A percentile compares a stretch with the other conserved stretches of the same genome.
phyloP scores from a whole-genome alignment of 2,888 invertebrate genomes.

The Ophraella communa region DNA sequence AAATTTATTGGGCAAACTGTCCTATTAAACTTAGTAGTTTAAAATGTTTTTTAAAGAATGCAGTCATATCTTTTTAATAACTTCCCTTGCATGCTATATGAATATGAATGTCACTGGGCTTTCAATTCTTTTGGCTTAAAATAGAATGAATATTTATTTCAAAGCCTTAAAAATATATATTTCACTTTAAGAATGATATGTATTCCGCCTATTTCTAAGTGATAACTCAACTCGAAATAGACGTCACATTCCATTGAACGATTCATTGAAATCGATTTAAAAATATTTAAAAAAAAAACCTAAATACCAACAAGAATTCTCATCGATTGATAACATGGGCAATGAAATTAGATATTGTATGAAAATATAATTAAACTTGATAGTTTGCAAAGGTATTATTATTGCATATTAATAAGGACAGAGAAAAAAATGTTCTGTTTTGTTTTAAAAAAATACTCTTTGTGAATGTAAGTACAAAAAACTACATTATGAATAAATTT shows the following conservation, averaged over 20 bases:
- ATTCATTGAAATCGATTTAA: conserved; percentile 14
- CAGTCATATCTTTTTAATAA: too few relatives aligned
- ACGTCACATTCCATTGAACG: conserved; percentile 22
- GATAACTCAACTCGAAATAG: conserved; percentile 27
- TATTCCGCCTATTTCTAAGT: conserved; percentile 11
- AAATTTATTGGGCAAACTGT: too few relatives aligned
- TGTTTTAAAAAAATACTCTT: too few relatives aligned
- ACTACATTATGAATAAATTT: too few relatives aligned
- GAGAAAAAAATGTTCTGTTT: too few relatives aligned
- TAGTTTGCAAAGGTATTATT: too few relatives aligned
- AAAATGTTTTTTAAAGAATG: too few relatives aligned
- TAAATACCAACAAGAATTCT: conserved; percentile 10
- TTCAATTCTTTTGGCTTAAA: not conserved
- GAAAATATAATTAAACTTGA: too few relatives aligned
- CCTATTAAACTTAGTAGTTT: too few relatives aligned
- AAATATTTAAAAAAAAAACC: conserved; percentile 20
- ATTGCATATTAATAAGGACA: not conserved
- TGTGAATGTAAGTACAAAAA: too few relatives aligned
- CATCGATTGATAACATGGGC: conserved; percentile 1
- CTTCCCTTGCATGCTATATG: too few relatives aligned
- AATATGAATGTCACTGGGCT: not conserved
- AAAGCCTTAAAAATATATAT: conserved; percentile 8
- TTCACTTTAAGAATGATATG: not conserved
- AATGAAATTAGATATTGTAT: not conserved
- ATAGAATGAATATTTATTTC: conserved; percentile 15